Conservation (phyloP, 1,140 invertebrate species). For the Teleopsis dalmanni region DNA sequence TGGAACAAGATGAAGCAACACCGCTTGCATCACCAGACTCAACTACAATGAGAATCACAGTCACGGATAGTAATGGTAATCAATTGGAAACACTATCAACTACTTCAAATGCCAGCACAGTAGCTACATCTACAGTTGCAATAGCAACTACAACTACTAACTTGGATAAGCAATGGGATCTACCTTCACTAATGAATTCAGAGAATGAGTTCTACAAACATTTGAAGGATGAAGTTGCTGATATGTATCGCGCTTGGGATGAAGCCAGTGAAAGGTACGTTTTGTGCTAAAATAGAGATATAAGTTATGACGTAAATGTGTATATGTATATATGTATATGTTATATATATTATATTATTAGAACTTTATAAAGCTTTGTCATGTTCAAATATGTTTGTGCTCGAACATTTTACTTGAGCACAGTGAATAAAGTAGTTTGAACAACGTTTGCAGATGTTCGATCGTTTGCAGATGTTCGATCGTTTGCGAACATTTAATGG, state of each 20-base stretch:
- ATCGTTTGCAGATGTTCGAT: too few species aligned
- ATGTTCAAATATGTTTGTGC: too few species aligned
- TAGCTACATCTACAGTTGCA: background rate
- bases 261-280: slow-evolving; percentile 66
- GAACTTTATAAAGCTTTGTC: too few species aligned
- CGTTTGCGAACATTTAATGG: too few species aligned
- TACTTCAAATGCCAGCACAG: background rate
- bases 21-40: background rate
- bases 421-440: too few species aligned
- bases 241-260: slow-evolving; percentile 69
- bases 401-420: too few species aligned
- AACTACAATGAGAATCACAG: slow-evolving; percentile 17
- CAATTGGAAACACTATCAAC: slow-evolving; percentile 20
- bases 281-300: background rate
- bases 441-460: too few species aligned
- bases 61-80: slow-evolving; percentile 36
- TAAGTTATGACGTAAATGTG: background rate
- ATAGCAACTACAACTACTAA: slow-evolving; percentile 7
- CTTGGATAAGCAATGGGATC: slow-evolving; percentile 36
- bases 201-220: slow-evolving; percentile 47
- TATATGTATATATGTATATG: background rate
- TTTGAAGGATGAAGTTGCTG: slow-evolving; percentile 64
- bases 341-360: too few species aligned
- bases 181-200: slow-evolving; percentile 30
- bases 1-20: background rate